Percentiles rank a stretch among this genome's conserved stretches.
phyloP scores from a whole-genome alignment of 2,113 vertebrate genomes.

The Theropithecus gelada region DNA sequence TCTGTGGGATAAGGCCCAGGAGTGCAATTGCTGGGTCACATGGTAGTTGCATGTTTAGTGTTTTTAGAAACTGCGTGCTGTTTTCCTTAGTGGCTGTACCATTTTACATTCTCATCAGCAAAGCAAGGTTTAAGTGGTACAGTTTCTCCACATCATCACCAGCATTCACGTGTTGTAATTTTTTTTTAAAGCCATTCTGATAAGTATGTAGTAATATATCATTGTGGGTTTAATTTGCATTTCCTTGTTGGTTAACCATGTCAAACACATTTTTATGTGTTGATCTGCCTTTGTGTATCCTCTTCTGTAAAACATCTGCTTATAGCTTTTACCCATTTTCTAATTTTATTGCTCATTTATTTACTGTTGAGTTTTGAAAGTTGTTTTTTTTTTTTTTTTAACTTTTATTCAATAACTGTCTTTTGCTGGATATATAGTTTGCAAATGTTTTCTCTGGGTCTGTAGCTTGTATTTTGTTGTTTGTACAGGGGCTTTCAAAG shows the following conservation, averaged over 20 bases:
- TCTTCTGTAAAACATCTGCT: background rate
- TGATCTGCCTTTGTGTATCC: background rate
- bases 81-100: background rate
- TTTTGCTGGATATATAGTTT: background rate
- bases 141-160: background rate
- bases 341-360: background rate
- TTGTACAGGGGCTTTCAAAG: background rate
- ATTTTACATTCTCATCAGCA: background rate
- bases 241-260: background rate
- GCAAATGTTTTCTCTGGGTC: background rate
- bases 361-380: background rate
- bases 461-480: background rate
- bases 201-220: background rate
- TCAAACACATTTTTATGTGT: background rate
- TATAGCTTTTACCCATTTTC: background rate
- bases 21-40: background rate
- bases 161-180: background rate
- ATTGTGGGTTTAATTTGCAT: background rate
- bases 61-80: background rate
- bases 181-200: background rate
- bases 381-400: background rate
- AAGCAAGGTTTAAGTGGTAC: background rate
- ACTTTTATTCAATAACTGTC: background rate
- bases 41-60: background rate
- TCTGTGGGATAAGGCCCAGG: background rate